Conservation (phyloP, 2,113 vertebrate species). For the Pachycephala philippinensis region DNA sequence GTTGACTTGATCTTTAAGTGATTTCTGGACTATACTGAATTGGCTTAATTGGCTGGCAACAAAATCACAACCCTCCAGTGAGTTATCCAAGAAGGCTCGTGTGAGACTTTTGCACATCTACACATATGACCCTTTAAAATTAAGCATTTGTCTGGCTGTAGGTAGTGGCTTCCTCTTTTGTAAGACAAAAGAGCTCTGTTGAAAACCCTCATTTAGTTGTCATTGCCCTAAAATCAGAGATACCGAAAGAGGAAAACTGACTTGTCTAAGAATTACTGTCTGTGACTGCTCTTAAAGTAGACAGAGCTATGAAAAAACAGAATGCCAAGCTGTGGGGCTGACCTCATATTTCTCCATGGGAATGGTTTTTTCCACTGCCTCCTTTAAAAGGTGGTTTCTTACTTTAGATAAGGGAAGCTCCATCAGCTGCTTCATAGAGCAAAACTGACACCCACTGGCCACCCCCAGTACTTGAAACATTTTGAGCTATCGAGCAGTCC, state of each 20-base stretch:
- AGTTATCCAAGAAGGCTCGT: not conserved
- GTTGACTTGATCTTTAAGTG: not conserved
- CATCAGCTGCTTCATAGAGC: conserved; percentile 48
- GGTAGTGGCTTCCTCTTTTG: not conserved
- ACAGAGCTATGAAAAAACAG: not conserved
- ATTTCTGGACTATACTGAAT: not conserved
- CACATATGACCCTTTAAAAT: not conserved
- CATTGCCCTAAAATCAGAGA: not conserved
- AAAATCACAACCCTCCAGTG: not conserved
- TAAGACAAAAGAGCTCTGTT: not conserved
- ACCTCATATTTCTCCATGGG: not conserved
- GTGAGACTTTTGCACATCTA: not conserved
- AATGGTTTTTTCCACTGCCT: not conserved
- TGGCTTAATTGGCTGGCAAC: not conserved
- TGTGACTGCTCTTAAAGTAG: not conserved
- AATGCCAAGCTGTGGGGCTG: not conserved
- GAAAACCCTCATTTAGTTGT: not conserved
- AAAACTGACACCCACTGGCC: conserved; percentile 67
- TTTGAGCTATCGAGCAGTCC: not conserved
- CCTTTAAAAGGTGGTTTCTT: conserved; percentile 40
- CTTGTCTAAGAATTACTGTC: not conserved
- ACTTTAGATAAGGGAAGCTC: conserved; percentile 20
- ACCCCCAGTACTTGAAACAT: conserved; percentile 45
- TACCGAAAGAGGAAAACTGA: not conserved
- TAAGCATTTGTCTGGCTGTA: not conserved